These are phyloP conservation scores for Mongoloraphidia duomilia DNA, from an alignment of 2,888 invertebrate genomes.

Conservation along the genomic window DNA sequence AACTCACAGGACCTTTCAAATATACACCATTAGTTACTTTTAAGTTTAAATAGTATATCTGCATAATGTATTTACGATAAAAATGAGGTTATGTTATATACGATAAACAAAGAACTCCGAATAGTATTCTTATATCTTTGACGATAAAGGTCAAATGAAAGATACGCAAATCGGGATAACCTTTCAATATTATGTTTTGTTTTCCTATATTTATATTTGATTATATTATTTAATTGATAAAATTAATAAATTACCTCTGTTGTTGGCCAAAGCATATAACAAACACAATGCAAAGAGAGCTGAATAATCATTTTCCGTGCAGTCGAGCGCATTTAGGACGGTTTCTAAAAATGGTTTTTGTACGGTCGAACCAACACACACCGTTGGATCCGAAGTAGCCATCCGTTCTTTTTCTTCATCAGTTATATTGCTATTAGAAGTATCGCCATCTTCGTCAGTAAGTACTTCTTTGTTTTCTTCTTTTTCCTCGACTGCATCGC, in stretches of 20 bases:
- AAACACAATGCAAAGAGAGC: slow-evolving; percentile 83
- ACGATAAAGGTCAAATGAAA: too few species aligned
- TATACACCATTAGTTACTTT: too few species aligned
- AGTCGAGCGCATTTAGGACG: slow-evolving; percentile 73
- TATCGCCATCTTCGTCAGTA: not conserved
- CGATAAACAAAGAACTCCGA: too few species aligned
- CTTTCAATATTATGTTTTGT: too few species aligned
- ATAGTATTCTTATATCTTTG: too few species aligned
- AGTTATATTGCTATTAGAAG: slow-evolving; percentile 57
- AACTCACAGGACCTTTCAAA: too few species aligned
- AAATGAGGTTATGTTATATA: too few species aligned
- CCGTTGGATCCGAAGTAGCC: slow-evolving; percentile 2
- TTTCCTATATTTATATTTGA: not conserved
- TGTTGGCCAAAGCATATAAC: slow-evolving; percentile 84
- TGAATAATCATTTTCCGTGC: slow-evolving; percentile 86
- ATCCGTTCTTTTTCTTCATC: slow-evolving; percentile 77
- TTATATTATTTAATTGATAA: slow-evolving; percentile 3
- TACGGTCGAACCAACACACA: slow-evolving; percentile 26
- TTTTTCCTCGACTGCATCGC: slow-evolving; percentile 11
- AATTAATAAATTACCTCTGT: slow-evolving; percentile 56
- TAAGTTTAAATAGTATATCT: too few species aligned
- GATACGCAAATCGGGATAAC: too few species aligned
- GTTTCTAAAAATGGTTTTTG: slow-evolving; percentile 78
- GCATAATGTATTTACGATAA: too few species aligned
- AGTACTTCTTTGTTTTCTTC: not conserved